Evolutionary conservation across 2,113 vertebrate genomes (phyloP).

Genomic region (Eolophus roseicapilla): DNA sequence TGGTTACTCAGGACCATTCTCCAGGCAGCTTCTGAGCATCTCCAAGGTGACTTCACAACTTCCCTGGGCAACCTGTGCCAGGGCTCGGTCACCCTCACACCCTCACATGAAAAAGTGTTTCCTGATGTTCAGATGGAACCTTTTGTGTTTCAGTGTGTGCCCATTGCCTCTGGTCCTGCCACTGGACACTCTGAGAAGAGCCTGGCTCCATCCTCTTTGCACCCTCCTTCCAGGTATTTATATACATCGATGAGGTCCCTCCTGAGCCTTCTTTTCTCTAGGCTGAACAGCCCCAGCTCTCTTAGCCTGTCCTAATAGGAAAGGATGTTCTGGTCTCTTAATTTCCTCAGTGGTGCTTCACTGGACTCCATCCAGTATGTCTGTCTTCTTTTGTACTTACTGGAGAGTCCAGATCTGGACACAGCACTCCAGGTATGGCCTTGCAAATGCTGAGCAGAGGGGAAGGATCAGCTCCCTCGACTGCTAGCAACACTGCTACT

Average conservation of each 20-base stretch:
- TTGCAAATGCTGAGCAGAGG: not conserved
- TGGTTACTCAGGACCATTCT: not conserved
- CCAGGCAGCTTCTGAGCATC: not conserved
- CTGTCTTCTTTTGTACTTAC: not conserved
- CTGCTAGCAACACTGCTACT: not conserved
- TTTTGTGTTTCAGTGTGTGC: not conserved
- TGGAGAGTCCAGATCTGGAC: not conserved
- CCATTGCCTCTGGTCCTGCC: not conserved
- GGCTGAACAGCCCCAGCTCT: not conserved
- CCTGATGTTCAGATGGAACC: not conserved
- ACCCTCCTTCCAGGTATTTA: not conserved
- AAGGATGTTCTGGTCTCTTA: not conserved
- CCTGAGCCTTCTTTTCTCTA: not conserved
- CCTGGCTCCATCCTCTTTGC: not conserved
- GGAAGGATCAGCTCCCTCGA: not conserved
- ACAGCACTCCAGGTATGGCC: not conserved
- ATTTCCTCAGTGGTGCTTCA: not conserved
- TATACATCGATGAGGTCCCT: not conserved
- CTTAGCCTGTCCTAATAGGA: not conserved
- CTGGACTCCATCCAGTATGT: not conserved
- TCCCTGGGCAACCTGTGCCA: not conserved
- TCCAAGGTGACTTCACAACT: not conserved
- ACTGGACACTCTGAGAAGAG: not conserved
- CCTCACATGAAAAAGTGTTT: not conserved
- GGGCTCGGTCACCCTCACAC: not conserved